Base-by-base conservation (phyloP, 2,113 vertebrate genomes). In the Thomomys bottae region DNA sequence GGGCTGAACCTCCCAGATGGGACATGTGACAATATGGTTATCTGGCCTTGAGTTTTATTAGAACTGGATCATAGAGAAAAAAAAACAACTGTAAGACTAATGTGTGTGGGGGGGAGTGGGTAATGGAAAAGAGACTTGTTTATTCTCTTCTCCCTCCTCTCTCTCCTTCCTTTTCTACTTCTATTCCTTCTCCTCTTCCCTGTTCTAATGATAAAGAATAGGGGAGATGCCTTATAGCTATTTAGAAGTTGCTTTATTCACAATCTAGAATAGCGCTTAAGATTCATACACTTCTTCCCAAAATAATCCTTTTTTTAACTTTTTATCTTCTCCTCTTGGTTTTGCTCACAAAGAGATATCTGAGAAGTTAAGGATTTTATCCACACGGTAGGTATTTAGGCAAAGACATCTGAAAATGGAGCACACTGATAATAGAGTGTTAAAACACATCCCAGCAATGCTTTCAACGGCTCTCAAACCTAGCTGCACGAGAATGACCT, bases 31-130 rank as follows among this genome's bases (percentile, higher is more conserved):
- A 71, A 79, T 89, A 54, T 21, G 24, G 68, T 30, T 83, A 83
- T 68, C 88, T 3, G 15, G 82, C 70, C 36, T 89, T 38, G 59
- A 84, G 63, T 78, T 81, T 85, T 59, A 86, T 59, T 82, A 89
- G 70, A 67, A 57, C 68, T 72, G 91, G 63, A 66, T 83, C 88
- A 64, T 9, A 79, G 75, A 93, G 57, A 24, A 81, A 49, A 64
- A 88, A 88, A 83, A 68, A 40, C 38, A 66, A 80, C 42, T 23
- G 57, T 67, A 18, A 45, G 68, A 73, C 80, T 73, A 36, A 64
- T 17, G 40, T n/a, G n/a, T n/a, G n/a, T n/a, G 86, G 49, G 49
- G 4, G 49, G 49, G 49, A 45, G 8, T 8, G 10, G 45, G 17
- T 28, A 30, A 85, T 72, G 54, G 54, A 76, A 83, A 42, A 75